These are phyloP conservation scores for Leptodirus hochenwartii DNA, from an alignment of 2,888 invertebrate genomes.

Conservation along the genomic window DNA sequence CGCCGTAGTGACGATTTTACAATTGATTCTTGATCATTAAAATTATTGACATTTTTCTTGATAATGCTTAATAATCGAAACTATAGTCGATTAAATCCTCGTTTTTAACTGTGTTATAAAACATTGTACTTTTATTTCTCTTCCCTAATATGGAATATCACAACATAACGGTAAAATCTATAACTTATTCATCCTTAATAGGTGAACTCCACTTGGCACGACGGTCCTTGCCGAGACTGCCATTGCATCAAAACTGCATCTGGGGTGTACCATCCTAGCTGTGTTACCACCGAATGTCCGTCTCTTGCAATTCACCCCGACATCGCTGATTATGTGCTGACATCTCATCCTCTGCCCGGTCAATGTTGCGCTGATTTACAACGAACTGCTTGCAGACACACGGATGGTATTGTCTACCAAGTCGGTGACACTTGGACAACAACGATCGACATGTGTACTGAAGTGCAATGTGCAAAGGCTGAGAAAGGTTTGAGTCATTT, in stretches of 20 bases:
- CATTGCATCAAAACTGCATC: slow-evolving; percentile 28
- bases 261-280: slow-evolving; percentile 25
- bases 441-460: slow-evolving; percentile 33
- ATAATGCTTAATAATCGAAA: no score
- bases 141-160: no score
- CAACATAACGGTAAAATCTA: slow-evolving; percentile 1
- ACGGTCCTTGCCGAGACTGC: slow-evolving; percentile 52
- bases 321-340: slow-evolving; percentile 35
- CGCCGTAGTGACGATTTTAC: no score
- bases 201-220: slow-evolving; percentile 44
- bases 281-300: slow-evolving; percentile 35
- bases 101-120: no score
- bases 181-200: slow-evolving; percentile 15
- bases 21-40: no score
- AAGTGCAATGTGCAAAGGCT: slow-evolving; percentile 31
- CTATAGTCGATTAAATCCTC: no score
- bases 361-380: slow-evolving; percentile 44
- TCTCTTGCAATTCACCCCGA: slow-evolving; percentile 25
- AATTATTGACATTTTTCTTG: no score
- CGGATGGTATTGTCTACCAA: slow-evolving; percentile 25
- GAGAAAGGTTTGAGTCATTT: no score
- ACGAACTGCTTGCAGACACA: slow-evolving; percentile 38
- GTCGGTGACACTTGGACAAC: slow-evolving; percentile 42
- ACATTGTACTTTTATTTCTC: no score
- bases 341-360: slow-evolving; percentile 32